phyloP scores from a whole-genome alignment of 2,113 vertebrate species.

The Gymnobelideus leadbeateri region DNA sequence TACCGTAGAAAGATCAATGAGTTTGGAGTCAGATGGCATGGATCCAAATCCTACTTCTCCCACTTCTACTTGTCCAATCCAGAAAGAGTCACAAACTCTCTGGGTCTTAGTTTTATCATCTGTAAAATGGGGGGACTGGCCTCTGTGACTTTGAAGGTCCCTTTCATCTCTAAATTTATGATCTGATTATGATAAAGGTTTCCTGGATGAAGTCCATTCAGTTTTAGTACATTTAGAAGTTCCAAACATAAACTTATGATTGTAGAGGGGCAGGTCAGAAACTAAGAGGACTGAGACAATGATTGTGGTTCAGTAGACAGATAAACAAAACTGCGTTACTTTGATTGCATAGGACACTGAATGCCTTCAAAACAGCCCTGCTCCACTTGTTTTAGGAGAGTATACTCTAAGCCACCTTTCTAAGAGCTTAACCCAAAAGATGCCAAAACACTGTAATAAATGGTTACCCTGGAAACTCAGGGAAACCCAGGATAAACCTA shows the following conservation, averaged over 20 bases:
- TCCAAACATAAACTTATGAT: background rate
- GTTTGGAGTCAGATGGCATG: background rate
- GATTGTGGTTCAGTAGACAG: background rate
- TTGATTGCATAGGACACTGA: background rate
- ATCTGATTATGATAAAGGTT: background rate
- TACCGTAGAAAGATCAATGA: background rate
- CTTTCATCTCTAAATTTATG: background rate
- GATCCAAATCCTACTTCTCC: background rate
- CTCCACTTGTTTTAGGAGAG: constrained; percentile 56
- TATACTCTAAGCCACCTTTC: constrained; percentile 32
- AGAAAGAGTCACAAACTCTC: background rate
- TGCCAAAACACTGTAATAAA: constrained; percentile 72
- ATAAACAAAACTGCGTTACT: background rate
- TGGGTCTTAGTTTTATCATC: background rate
- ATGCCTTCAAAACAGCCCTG: constrained; percentile 34
- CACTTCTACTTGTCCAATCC: background rate
- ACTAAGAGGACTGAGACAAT: background rate
- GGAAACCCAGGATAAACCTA: constrained; percentile 72
- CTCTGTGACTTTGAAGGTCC: background rate
- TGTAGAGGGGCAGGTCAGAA: background rate
- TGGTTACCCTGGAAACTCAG: constrained; percentile 74
- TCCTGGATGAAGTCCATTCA: background rate
- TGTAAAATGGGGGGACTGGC: background rate
- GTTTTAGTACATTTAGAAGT: background rate
- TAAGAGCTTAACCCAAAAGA: constrained; percentile 74